Evolutionary conservation across 1,140 invertebrate species (phyloP), one percentile per base, ranked within the genome.

Genomic region (Glomeris maerens): DNA sequence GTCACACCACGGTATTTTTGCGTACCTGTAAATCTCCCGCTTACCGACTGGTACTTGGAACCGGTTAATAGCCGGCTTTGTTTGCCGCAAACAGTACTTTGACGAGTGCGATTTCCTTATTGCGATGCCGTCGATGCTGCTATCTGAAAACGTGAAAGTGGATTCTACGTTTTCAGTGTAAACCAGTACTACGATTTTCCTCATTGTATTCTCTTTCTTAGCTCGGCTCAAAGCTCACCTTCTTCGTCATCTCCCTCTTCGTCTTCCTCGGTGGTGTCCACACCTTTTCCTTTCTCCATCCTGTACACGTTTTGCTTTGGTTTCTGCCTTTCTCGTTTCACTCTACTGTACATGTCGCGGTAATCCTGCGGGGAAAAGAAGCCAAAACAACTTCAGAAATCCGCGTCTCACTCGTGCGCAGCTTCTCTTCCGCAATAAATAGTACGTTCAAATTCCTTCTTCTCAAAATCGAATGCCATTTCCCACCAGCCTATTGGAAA

Each of bases 331-430:
- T 71, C 68, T 52, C 75, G 62, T 55, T 78, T 78, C 4, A 78
- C 74, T 54, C 74, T 61, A 17, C 74, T 74, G 50, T 78, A 78
- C 74, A 78, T 78, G 56, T 78, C 76, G 38, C 70, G 66, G 52
- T 64, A 73, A 10, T 68, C 65, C 65, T 72, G 48, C 26, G 58
- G 56, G 45, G 25, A 57, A n/a, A n/a, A n/a, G n/a, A n/a, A n/a
- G n/a, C n/a, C n/a, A n/a, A n/a, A n/a, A n/a, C n/a, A n/a, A n/a
- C n/a, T n/a, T n/a, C n/a, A n/a, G n/a, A n/a, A n/a, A n/a, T n/a
- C n/a, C n/a, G n/a, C n/a, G n/a, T n/a, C n/a, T n/a, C n/a, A n/a
- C n/a, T n/a, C n/a, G n/a, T 31, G 45, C 46, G 13, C 41, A 39
- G 41, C 44, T 55, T 36, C 42, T 46, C 26, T 55, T 59, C 29